A percentile compares a stretch with the other conserved stretches of the same genome.
Conservation (phyloP, 2,888 invertebrate genomes). For the Eupithecia subumbrata region DNA sequence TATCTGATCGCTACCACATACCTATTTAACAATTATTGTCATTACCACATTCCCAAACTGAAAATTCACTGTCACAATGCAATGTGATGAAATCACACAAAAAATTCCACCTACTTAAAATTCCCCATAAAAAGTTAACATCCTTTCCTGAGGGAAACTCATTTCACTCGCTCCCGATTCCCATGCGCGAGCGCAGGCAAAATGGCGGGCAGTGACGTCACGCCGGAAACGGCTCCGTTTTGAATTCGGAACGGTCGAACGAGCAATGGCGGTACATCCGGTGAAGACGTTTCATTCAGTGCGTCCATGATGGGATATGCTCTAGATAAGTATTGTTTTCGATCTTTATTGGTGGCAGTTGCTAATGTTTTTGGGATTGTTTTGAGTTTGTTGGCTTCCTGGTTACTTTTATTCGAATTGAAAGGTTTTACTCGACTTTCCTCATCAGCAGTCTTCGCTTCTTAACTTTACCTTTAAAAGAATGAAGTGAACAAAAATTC, state of each 20-base stretch:
- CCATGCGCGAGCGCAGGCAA: slow-evolving; percentile 74
- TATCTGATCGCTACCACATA: neutral
- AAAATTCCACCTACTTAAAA: slow-evolving; percentile 42
- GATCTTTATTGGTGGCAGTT: slow-evolving; percentile 38
- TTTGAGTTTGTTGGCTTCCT: slow-evolving; percentile 20
- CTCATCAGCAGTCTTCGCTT: too few species aligned
- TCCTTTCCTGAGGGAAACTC: slow-evolving; percentile 75
- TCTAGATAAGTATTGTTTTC: slow-evolving; percentile 44
- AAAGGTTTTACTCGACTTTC: neutral
- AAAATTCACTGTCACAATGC: slow-evolving; percentile 27
- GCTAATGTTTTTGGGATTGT: slow-evolving; percentile 18
- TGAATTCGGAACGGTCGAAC: slow-evolving; percentile 84
- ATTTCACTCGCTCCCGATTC: slow-evolving; percentile 75
- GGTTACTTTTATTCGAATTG: neutral
- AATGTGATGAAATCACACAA: slow-evolving; percentile 29
- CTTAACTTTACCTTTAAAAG: too few species aligned
- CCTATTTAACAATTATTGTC: neutral
- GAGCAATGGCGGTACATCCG: slow-evolving; percentile 83
- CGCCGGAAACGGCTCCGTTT: slow-evolving; percentile 83
- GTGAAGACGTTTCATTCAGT: slow-evolving; percentile 82
- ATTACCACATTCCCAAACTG: slow-evolving; percentile 8
- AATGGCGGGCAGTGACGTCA: slow-evolving; percentile 78
- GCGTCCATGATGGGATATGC: slow-evolving; percentile 53
- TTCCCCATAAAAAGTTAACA: slow-evolving; percentile 52
- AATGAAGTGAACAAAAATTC: too few species aligned